Percentiles rank a stretch among this genome's conserved stretches.
These are phyloP conservation scores for Drosophila triauraria DNA, from an alignment of 1,140 invertebrate genomes.

Conservation along the genomic window DNA sequence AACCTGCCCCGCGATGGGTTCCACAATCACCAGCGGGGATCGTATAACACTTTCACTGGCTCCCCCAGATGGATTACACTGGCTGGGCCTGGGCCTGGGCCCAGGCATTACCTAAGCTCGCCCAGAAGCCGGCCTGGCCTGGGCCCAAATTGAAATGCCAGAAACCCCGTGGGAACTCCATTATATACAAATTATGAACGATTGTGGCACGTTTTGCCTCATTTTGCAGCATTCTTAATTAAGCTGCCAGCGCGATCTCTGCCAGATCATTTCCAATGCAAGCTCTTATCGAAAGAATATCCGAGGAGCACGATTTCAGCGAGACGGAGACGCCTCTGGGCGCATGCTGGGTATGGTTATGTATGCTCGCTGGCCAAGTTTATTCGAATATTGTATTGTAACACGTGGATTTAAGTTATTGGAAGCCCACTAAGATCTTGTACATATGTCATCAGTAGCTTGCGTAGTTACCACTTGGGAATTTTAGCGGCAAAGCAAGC, in stretches of 20 bases:
- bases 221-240: constrained; percentile 70
- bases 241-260: constrained; percentile 56
- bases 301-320: constrained; percentile 55
- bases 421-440: too few relatives aligned
- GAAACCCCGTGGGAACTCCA: constrained; percentile 66
- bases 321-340: not conserved
- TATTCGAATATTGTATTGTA: too few relatives aligned
- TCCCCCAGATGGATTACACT: constrained; percentile 19
- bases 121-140: constrained; percentile 15
- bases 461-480: too few relatives aligned
- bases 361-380: too few relatives aligned
- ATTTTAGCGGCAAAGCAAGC: too few relatives aligned
- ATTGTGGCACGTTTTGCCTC: constrained; percentile 52
- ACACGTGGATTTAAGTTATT: too few relatives aligned
- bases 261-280: constrained; percentile 43
- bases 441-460: too few relatives aligned
- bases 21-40: constrained; percentile 46
- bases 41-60: constrained; percentile 52
- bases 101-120: constrained; percentile 14
- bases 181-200: constrained; percentile 49
- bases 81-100: not conserved
- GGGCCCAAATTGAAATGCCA: constrained; percentile 62
- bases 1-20: constrained; percentile 24
- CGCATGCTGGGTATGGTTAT: constrained; percentile 15
- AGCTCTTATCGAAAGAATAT: constrained; percentile 65